Evolutionary conservation across 2,113 vertebrate genomes (phyloP), one percentile per base, ranked within the genome.

Genomic region (Gasterosteus nipponicus): DNA sequence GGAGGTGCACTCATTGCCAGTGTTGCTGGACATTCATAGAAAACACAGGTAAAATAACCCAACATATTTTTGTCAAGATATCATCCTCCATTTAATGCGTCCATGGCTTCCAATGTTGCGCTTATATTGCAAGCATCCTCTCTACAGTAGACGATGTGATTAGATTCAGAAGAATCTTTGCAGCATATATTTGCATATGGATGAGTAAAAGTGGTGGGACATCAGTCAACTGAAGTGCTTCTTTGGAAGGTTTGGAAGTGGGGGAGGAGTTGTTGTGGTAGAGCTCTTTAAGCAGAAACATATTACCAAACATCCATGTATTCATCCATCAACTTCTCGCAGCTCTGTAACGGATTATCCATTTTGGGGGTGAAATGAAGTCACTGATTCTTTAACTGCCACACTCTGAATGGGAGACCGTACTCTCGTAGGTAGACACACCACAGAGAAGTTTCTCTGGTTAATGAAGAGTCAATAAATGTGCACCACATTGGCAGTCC

Each of bases 101-200:
- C 10, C 19, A 64, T 8, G 16, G n/a, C n/a, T 53, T 57, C 16
- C 60, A 26, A 35, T 69, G 31, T 16, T n/a, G 62, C 53, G 44
- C 78, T 53, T 47, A 19, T 3, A 73, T 51, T 51, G 59, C 31
- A 77, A 16, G 41, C 41, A 14, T 72, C 9, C 51, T 46, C 46
- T n/a, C 38, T 31, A 75, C 31, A 78, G 62, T 57, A 66, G 75
- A 85, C 73, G 73, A 74, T 87, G 70, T 69, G 78, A 85, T 80
- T 75, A 80, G 67, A 75, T 69, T 59, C 79, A 19, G 73, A 75
- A 64, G 58, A 35, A 67, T 42, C 5, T 44, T 80, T 73, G 47
- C 85, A 82, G 87, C 80, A 85, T 80, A 75, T 60, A 70, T 89
- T 88, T 86, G 78, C 78, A 84, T 89, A 71, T 35, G 64, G 65